A percentile compares a stretch with the other conserved stretches of the same genome.
These are phyloP conservation scores for Drosophila nebulosa DNA, from an alignment of 1,140 invertebrate species.

Conservation along the genomic window DNA sequence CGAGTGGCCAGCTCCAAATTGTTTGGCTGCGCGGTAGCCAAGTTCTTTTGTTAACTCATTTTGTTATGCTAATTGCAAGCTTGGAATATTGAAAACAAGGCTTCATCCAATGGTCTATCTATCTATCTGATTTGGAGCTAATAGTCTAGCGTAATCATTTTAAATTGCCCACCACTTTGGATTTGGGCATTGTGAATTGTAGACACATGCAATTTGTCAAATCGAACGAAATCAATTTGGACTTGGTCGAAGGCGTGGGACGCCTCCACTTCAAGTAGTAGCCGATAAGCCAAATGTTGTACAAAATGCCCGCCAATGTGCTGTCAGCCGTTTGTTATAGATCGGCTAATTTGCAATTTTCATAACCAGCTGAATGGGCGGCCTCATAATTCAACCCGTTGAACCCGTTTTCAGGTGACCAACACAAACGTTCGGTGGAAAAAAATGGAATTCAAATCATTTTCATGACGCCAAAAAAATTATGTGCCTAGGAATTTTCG, in stretches of 20 bases:
- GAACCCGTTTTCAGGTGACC: slow-evolving; percentile 27
- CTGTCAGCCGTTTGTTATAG: slow-evolving; percentile 33
- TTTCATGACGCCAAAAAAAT: slow-evolving; percentile 27
- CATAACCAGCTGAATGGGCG: slow-evolving; percentile 34
- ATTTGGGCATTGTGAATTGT: slow-evolving; percentile 38
- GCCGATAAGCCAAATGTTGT: slow-evolving; percentile 29
- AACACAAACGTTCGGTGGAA: slow-evolving; percentile 5
- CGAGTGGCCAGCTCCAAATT: slow-evolving; percentile 61
- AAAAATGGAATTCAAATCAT: slow-evolving; percentile 47
- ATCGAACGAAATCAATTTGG: slow-evolving; percentile 44
- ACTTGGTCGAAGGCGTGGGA: slow-evolving; percentile 32
- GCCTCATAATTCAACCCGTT: slow-evolving; percentile 41
- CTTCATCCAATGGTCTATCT: slow-evolving; percentile 39
- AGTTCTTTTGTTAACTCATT: slow-evolving; percentile 72
- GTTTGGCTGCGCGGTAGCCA: slow-evolving; percentile 68
- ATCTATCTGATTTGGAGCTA: slow-evolving; percentile 37
- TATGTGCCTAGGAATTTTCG: slow-evolving; percentile 42
- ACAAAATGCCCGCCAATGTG: background rate
- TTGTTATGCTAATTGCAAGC: slow-evolving; percentile 67
- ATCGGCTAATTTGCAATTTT: slow-evolving; percentile 53
- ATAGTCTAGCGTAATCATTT: slow-evolving; percentile 67
- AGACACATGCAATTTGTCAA: slow-evolving; percentile 63
- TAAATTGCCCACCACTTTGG: slow-evolving; percentile 55
- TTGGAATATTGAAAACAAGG: slow-evolving; percentile 63
- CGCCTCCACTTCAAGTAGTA: slow-evolving; percentile 23